These are phyloP conservation scores for Sphenodon punctatus DNA, from an alignment of 2,797 vertebrate genomes.

Conservation along the genomic window DNA sequence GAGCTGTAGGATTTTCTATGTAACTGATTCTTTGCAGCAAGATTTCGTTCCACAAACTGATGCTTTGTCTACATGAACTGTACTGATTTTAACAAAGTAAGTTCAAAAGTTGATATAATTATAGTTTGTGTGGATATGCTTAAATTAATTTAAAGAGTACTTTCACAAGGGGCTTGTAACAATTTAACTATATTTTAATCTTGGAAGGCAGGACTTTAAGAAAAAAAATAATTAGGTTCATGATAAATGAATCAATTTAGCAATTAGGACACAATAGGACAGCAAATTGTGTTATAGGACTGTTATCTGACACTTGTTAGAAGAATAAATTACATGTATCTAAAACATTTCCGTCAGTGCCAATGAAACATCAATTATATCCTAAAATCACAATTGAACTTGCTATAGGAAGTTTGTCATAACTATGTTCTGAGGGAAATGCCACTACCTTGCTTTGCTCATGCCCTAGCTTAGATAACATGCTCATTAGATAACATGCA, in stretches of 20 bases:
- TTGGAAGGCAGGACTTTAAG: too few relatives aligned
- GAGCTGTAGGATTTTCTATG: neutral
- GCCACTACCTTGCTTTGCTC: slow-evolving; percentile 51
- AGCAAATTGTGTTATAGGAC: neutral
- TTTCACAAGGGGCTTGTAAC: neutral
- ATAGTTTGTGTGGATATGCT: too few relatives aligned
- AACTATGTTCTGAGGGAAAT: slow-evolving; percentile 44
- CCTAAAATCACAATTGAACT: slow-evolving; percentile 36
- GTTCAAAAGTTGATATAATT: slow-evolving; percentile 14
- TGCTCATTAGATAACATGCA: too few relatives aligned
- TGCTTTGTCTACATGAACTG: neutral
- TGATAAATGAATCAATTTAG: too few relatives aligned
- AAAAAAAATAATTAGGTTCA: too few relatives aligned
- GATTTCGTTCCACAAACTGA: neutral
- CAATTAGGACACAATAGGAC: too few relatives aligned
- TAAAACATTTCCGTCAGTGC: neutral
- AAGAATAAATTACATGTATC: neutral
- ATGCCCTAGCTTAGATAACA: slow-evolving; percentile 56
- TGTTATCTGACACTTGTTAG: neutral
- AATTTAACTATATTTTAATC: neutral
- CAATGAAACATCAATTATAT: neutral
- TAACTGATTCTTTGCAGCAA: neutral
- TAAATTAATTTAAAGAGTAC: neutral
- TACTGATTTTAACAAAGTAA: neutral
- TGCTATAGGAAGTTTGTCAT: slow-evolving; percentile 36